Percentiles rank a stretch among this genome's conserved stretches.
These are phyloP conservation scores for Suncus etruscus DNA, from an alignment of 2,113 vertebrate genomes.

Conservation along the genomic window DNA sequence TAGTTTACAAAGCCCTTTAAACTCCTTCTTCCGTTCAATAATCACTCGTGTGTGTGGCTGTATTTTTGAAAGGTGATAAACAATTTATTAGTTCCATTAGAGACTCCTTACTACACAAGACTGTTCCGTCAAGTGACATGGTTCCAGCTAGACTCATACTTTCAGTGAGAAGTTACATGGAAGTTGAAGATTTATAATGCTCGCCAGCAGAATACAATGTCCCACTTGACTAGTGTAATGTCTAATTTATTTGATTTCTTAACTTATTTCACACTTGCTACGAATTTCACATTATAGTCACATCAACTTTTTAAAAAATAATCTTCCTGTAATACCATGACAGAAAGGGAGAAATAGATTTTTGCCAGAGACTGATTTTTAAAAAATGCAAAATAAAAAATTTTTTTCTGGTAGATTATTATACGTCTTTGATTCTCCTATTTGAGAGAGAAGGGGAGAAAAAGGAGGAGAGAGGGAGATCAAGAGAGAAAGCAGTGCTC, in stretches of 20 bases:
- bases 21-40: not conserved
- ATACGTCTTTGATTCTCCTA: not conserved
- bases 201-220: not conserved
- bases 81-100: conserved; percentile 16
- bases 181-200: not conserved
- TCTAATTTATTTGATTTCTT: conserved; percentile 68
- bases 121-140: not conserved
- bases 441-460: not conserved
- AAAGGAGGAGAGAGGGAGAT: not conserved
- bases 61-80: conserved; percentile 52
- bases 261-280: conserved; percentile 70
- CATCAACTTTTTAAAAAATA: conserved; percentile 52
- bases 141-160: conserved; percentile 11
- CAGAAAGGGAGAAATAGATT: conserved; percentile 62
- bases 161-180: not conserved
- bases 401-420: conserved; percentile 45
- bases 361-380: conserved; percentile 35
- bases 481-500: not conserved
- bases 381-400: conserved; percentile 44
- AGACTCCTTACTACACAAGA: not conserved
- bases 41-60: not conserved
- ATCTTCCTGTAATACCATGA: conserved; percentile 43
- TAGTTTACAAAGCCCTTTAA: not conserved
- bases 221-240: conserved; percentile 42
- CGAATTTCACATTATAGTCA: conserved; percentile 59